Conservation (phyloP, 2,113 vertebrate genomes). For the Siphamia tubifer region DNA sequence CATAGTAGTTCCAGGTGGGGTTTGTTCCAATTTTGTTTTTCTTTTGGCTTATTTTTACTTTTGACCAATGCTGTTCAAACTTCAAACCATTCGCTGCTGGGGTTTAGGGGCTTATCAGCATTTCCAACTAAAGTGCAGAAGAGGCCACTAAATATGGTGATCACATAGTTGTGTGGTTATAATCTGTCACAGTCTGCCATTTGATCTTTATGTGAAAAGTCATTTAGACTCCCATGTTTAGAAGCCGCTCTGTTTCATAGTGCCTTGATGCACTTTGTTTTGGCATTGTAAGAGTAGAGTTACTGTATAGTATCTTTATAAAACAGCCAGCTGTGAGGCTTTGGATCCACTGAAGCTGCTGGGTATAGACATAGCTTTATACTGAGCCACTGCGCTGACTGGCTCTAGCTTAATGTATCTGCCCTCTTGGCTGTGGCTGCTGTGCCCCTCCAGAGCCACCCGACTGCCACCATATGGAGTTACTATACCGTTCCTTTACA, state of each 20-base stretch:
- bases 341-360: slow-evolving; percentile 26
- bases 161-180: slow-evolving; percentile 50
- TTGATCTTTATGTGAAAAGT: slow-evolving; percentile 45
- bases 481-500: slow-evolving; percentile 70
- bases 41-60: slow-evolving; percentile 29
- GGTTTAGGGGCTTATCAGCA: slow-evolving; percentile 62
- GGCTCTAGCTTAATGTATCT: slow-evolving; percentile 42
- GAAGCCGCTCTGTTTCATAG: slow-evolving; percentile 73
- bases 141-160: slow-evolving; percentile 66
- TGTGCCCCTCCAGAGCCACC: slow-evolving; percentile 32
- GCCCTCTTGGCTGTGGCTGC: slow-evolving; percentile 16
- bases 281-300: slow-evolving; percentile 61
- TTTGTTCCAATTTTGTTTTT: background rate
- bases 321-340: slow-evolving; percentile 43
- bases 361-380: slow-evolving; percentile 45
- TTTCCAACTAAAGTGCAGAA: slow-evolving; percentile 57
- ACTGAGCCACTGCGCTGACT: slow-evolving; percentile 11
- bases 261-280: slow-evolving; percentile 81
- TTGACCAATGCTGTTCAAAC: slow-evolving; percentile 63
- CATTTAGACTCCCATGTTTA: slow-evolving; percentile 68
- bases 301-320: slow-evolving; percentile 68
- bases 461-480: slow-evolving; percentile 55
- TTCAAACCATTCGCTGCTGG: slow-evolving; percentile 68
- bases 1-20: slow-evolving; percentile 10
- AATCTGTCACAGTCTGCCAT: slow-evolving; percentile 47